Evolutionary conservation across 2,797 vertebrate genomes (phyloP).

Genomic region (Cynopterus sphinx): DNA sequence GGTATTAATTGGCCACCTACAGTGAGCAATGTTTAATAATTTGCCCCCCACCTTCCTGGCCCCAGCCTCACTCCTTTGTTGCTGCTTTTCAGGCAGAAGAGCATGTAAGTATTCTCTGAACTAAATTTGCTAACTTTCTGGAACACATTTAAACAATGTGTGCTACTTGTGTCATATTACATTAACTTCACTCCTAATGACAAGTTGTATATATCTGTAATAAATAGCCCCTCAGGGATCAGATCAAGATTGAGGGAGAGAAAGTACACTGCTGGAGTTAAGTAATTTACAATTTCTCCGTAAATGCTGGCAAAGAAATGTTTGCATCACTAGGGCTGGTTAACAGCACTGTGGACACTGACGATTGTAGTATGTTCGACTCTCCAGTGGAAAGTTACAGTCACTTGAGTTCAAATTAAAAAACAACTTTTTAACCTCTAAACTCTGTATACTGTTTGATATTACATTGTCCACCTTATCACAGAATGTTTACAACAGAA

Average conservation of each 20-base stretch:
- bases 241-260: conserved; percentile 86
- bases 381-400: conserved; percentile 80
- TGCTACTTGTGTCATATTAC: conserved; percentile 88
- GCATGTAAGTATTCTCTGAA: conserved; percentile 83
- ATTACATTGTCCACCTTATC: conserved; percentile 65
- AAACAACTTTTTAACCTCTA: conserved; percentile 53
- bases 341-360: conserved; percentile 74
- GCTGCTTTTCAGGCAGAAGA: conserved; percentile 85
- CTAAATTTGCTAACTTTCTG: conserved; percentile 88
- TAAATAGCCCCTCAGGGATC: conserved; percentile 87
- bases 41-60: conserved; percentile 58
- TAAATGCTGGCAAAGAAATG: conserved; percentile 83
- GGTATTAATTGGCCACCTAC: conserved; percentile 92
- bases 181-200: conserved; percentile 88
- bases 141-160: conserved; percentile 88
- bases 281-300: conserved; percentile 86
- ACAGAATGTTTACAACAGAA: conserved; percentile 71
- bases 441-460: conserved; percentile 73
- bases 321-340: conserved; percentile 80
- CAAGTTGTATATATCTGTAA: conserved; percentile 87
- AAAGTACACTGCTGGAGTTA: conserved; percentile 82
- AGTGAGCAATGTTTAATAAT: conserved; percentile 88
- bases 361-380: conserved; percentile 76
- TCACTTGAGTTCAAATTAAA: conserved; percentile 66
- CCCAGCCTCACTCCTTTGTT: conserved; percentile 80